These are phyloP conservation scores for Leptinotarsa tumamoca DNA, from an alignment of 2,888 invertebrate species.

Conservation along the genomic window DNA sequence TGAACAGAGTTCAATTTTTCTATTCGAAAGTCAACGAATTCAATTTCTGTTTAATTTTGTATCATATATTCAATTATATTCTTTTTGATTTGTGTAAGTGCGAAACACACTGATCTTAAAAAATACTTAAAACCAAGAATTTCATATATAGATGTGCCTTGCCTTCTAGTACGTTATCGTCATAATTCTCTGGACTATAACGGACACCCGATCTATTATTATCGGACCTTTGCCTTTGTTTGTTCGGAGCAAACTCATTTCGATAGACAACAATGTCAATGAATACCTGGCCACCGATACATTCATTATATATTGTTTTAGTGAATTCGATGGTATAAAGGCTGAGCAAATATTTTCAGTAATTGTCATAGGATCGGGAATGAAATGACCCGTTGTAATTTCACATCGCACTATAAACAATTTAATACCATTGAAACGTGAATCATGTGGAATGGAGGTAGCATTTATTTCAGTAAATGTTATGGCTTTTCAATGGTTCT, in stretches of 20 bases:
- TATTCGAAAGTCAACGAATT: too few relatives aligned
- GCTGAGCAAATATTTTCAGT: slow-evolving; percentile 18
- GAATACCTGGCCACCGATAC: slow-evolving; percentile 11
- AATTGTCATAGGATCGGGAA: slow-evolving; percentile 16
- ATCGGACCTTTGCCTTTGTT: slow-evolving; percentile 14
- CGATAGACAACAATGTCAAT: slow-evolving; percentile 8
- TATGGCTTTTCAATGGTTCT: background rate
- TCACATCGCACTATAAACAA: slow-evolving; percentile 10
- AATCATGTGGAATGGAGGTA: background rate
- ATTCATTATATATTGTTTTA: slow-evolving; percentile 12
- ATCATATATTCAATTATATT: too few relatives aligned
- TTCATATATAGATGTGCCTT: too few relatives aligned
- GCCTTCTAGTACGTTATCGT: too few relatives aligned
- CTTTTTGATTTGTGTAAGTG: too few relatives aligned
- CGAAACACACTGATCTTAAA: too few relatives aligned
- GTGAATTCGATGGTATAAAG: slow-evolving; percentile 10
- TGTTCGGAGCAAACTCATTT: slow-evolving; percentile 29
- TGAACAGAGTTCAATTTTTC: too few relatives aligned
- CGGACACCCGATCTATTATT: slow-evolving; percentile 1
- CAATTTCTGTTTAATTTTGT: too few relatives aligned
- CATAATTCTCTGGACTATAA: background rate
- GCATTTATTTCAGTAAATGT: slow-evolving; percentile 14
- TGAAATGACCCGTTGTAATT: slow-evolving; percentile 15
- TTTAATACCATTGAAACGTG: background rate
- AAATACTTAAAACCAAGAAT: too few relatives aligned